Base-by-base conservation (phyloP, 2,797 vertebrate genomes). In the Gastrophryne carolinensis region DNA sequence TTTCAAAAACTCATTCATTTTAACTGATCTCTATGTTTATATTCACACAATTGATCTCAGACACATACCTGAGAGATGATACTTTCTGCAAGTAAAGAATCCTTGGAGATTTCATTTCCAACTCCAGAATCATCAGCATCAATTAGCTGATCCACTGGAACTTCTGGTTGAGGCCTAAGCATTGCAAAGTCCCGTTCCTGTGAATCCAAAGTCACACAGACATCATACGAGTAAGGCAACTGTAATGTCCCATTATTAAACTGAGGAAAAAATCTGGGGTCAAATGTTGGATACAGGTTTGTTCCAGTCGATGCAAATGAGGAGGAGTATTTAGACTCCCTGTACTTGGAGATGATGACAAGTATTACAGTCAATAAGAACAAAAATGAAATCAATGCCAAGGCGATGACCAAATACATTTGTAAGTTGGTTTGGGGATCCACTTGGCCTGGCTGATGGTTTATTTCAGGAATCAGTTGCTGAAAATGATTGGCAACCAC, bases 401-500 rank as follows among this genome's bases (percentile, higher is more conserved):
- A 80, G 0, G 78, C 62, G 12, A 74, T 71, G 0, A 85, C 72
- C 13, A 86, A 78, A 73, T 80, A 76, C 9, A 84, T 21, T 13
- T 84, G 86, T 23, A 84, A 32, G 56, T 84, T 52, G 11, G 81
- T 23, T 35, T 53, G 72, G 0, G 47, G 15, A 2, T 83, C 69
- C 0, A 54, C 3, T n/a, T 32, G n/a, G 0, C 0, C 3, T 0
- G 72, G 24, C 0, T 2, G 29, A 1, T 39, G 75, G 0, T 15
- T 61, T 35, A 83, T 39, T 19, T 85, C 79, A 0, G 72, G 52
- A 23, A 75, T 35, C 2, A 35, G 72, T 47, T 67, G 35, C 13
- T 64, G 67, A 12, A 26, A 29, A 13, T 39, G 53, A 49, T 90
- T 87, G 79, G 86, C 87, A 71, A 90, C 39, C 17, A 84, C 69